These are phyloP conservation scores for Heliconius melpomene DNA, from an alignment of 1,140 invertebrate species.

Conservation along the genomic window DNA sequence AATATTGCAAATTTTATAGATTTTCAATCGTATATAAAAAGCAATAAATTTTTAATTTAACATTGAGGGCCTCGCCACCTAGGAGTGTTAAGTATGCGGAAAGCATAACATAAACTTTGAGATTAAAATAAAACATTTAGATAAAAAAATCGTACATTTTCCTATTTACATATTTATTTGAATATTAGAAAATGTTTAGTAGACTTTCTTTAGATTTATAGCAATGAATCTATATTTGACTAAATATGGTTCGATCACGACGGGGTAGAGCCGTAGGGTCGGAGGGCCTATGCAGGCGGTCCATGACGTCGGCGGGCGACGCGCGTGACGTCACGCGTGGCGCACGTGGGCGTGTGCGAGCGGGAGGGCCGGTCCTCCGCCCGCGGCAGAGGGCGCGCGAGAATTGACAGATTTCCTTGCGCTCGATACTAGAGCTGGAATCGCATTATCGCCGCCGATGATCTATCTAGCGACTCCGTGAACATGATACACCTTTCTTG, in stretches of 20 bases:
- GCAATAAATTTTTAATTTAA: too few species aligned
- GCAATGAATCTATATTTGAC: neutral
- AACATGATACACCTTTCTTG: neutral
- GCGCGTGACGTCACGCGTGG: constrained; percentile 65
- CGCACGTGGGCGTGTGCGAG: constrained; percentile 71
- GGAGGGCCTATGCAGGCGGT: constrained; percentile 49
- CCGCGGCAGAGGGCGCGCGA: constrained; percentile 57
- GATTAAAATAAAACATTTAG: too few species aligned
- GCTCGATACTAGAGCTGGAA: constrained; percentile 73
- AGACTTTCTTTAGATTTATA: neutral
- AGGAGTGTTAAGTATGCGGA: too few species aligned
- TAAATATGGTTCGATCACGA: neutral
- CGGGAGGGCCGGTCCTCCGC: constrained; percentile 47
- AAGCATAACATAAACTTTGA: too few species aligned
- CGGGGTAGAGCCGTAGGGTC: constrained; percentile 19
- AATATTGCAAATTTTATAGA: too few species aligned
- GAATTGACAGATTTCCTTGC: constrained; percentile 71
- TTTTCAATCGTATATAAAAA: too few species aligned
- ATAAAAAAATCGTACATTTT: too few species aligned
- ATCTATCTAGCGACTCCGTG: neutral
- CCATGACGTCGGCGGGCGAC: constrained; percentile 60
- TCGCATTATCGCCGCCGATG: constrained; percentile 56
- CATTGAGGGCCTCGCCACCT: too few species aligned
- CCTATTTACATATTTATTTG: too few species aligned
- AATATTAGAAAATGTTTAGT: too few species aligned